Base-by-base conservation (phyloP, 2,113 vertebrate genomes). In the Crypturellus undulatus region DNA sequence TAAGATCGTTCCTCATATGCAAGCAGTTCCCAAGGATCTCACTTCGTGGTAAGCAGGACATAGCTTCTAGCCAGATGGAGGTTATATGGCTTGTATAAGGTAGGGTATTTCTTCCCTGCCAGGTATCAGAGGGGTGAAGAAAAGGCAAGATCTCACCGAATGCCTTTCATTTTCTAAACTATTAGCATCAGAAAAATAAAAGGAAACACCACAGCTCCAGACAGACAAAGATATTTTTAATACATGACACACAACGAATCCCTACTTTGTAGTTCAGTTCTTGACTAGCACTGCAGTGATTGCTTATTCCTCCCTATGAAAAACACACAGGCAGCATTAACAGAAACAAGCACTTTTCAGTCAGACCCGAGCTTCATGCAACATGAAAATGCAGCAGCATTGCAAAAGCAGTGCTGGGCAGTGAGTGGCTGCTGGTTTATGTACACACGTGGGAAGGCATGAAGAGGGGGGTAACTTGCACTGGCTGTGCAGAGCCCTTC, bases 1-100 rank as follows among this genome's bases (percentile, higher is more conserved):
- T 1, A 2, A 56, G 28, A 11, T 69, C 19, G 34, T 58, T 83
- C 51, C 32, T 52, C 54, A 43, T 2, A 0, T 0, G 9, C 9
- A 13, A 34, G 22, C n/a, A 38, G 28, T 21, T 58, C 40, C 25
- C 76, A 49, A 3, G 38, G 10, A 10, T 49, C 8, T 52, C 58
- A 54, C n/a, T 28, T 87, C 72, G 49, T 30, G 32, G 67, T 9
- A 68, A 80, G 47, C 51, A 90, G 45, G 14, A 15, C 0, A 0
- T 24, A 14, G 17, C n/a, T 81, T 16, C 32, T 56, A 0, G 1
- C 65, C 14, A 9, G 26, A 18, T 9, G 2, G 10, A 4, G 34
- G 5, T 2, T 11, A 24, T 0, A 1, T 13, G 63, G 34, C 59
- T 80, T 10, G n/a, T 26, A 71, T 32, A 79, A 90, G 80, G 42